phyloP scores from a whole-genome alignment of 2,797 vertebrate genomes.

The Cirrhinus mrigala region DNA sequence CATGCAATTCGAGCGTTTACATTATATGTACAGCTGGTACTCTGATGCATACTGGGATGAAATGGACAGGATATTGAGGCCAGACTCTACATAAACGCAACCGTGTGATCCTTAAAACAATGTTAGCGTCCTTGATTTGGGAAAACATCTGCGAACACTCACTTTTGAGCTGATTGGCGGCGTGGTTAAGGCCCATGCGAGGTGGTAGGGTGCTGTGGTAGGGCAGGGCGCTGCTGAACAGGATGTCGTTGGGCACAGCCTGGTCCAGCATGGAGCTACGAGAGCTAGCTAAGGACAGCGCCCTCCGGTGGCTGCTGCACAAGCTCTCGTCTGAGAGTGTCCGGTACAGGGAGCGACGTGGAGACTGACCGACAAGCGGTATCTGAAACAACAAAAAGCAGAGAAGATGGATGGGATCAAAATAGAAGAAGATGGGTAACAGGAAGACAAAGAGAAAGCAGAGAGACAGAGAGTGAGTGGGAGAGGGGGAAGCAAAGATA shows the following conservation, averaged over 20 bases:
- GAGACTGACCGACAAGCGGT: slow-evolving; percentile 65
- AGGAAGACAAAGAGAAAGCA: slow-evolving; percentile 26
- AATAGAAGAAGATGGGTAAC: not conserved
- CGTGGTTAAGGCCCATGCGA: slow-evolving; percentile 72
- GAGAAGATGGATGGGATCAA: not conserved
- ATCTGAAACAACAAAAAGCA: slow-evolving; percentile 22
- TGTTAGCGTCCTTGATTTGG: not conserved
- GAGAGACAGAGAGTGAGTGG: slow-evolving; percentile 6
- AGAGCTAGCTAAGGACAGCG: slow-evolving; percentile 81
- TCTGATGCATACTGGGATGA: slow-evolving; percentile 21
- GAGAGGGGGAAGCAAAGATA: slow-evolving; percentile 1
- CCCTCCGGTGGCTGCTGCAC: slow-evolving; percentile 80
- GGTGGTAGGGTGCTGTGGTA: slow-evolving; percentile 83
- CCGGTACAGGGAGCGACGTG: slow-evolving; percentile 78
- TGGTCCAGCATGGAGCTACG: slow-evolving; percentile 84
- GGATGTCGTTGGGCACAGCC: slow-evolving; percentile 81
- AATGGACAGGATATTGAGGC: not conserved
- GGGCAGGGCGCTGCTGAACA: slow-evolving; percentile 83
- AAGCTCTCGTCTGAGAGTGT: slow-evolving; percentile 86
- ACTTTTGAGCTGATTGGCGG: slow-evolving; percentile 79
- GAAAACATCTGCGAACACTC: slow-evolving; percentile 66
- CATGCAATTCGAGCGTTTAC: slow-evolving; percentile 5
- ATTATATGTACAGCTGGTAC: slow-evolving; percentile 33
- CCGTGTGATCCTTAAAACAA: not conserved
- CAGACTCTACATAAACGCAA: not conserved